phyloP scores from a whole-genome alignment of 1,140 invertebrate species.

The Protaetia brevitarsis region DNA sequence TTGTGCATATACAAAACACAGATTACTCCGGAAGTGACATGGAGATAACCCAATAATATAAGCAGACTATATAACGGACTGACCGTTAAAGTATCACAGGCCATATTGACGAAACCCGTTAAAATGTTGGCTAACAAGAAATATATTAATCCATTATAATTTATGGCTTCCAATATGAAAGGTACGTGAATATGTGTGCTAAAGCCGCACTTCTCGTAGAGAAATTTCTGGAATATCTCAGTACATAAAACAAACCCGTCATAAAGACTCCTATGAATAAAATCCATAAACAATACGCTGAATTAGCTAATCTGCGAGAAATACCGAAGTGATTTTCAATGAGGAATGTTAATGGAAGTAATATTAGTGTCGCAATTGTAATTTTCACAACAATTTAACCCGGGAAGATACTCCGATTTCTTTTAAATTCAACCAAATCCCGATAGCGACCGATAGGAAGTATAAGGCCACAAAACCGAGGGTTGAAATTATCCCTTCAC shows the following conservation, averaged over 20 bases:
- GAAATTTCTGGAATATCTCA: slow-evolving; percentile 52
- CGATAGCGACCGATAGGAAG: slow-evolving; percentile 68
- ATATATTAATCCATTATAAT: slow-evolving; percentile 72
- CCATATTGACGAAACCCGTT: slow-evolving; percentile 76
- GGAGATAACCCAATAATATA: slow-evolving; percentile 61
- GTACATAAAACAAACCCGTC: slow-evolving; percentile 55
- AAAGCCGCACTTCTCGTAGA: slow-evolving; percentile 32
- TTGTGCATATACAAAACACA: slow-evolving; percentile 31
- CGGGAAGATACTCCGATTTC: slow-evolving; percentile 22
- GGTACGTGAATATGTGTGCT: slow-evolving; percentile 46
- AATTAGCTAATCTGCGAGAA: slow-evolving; percentile 73
- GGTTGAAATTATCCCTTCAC: slow-evolving; percentile 83
- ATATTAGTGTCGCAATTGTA: slow-evolving; percentile 47
- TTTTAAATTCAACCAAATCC: slow-evolving; percentile 53
- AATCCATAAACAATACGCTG: slow-evolving; percentile 73
- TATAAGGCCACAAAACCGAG: slow-evolving; percentile 83
- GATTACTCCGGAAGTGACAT: slow-evolving; percentile 38
- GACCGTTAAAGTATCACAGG: slow-evolving; percentile 59
- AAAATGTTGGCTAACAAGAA: slow-evolving; percentile 76
- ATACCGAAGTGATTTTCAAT: slow-evolving; percentile 52
- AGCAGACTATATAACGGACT: slow-evolving; percentile 50
- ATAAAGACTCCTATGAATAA: slow-evolving; percentile 58
- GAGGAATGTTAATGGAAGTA: slow-evolving; percentile 53
- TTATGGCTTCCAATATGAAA: slow-evolving; percentile 63
- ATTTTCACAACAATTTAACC: slow-evolving; percentile 44